Base-by-base conservation (phyloP, 2,888 invertebrate genomes). In the Xestia sexstrigata region DNA sequence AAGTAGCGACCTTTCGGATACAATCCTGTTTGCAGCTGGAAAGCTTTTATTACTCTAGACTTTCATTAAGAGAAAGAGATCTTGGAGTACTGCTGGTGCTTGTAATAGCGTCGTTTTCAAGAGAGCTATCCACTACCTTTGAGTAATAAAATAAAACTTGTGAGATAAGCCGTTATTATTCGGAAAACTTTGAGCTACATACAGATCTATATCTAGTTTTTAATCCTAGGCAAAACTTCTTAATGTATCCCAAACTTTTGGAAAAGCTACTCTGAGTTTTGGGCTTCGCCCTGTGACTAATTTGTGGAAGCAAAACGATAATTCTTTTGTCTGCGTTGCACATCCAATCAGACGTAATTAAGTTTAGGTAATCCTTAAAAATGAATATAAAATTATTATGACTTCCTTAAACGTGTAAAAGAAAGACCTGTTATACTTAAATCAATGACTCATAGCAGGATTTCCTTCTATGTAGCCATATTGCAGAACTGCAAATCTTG, bases 401-500 rank as follows among this genome's bases (percentile, higher is more conserved):
- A 47, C 52, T 72, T 77, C 45, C 65, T 69, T 47, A 30, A 72
- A 39, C 65, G 30, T 49, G 42, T 49, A 45, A 42, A 39, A 35
- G 26, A 20, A 47, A 60, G 42, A 47, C 42, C 55, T 62, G 70
- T 73, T 84, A 67, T 76, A n/a, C 35, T 74, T 78, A 63, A 70
- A 67, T 77, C 45, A 49, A 63, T 81, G 81, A 87, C n/a, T 85
- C 83, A 76, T 72, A 42, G n/a, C 62, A 76, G 47, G 23, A 67
- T 30, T 78, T 60, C 30, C 71, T 78, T 45, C 45, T 30, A 47
- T 49, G 52, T 47, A 39, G 42, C n/a, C 45, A 26, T 39, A 52
- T 70, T 65, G 35, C 45, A 78, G 15, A 55, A 55, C 20, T 74
- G 74, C 20, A 73, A 39, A 23, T 52, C 45, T 60, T 70, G 62